Evolutionary conservation across 2,888 invertebrate species (phyloP).

Genomic region (Acronicta alni): DNA sequence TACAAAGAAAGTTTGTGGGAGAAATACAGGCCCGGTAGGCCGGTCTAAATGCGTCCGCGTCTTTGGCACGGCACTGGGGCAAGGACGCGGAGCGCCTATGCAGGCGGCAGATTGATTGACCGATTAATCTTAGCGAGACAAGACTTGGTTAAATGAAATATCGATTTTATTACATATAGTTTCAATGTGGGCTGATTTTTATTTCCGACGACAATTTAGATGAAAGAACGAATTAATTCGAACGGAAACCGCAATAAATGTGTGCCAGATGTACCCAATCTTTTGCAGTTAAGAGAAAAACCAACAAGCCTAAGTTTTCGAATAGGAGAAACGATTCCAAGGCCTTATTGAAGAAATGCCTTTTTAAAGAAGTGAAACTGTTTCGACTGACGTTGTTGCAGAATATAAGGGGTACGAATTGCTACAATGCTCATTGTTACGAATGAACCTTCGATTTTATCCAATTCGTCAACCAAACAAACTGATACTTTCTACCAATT

Average conservation of each 20-base stretch:
- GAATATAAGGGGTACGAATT: too few species aligned
- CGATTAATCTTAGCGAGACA: conserved; percentile 81
- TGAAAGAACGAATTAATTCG: conserved; percentile 14
- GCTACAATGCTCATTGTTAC: too few species aligned
- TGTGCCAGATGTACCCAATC: conserved; percentile 8
- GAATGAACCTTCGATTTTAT: too few species aligned
- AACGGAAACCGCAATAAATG: conserved; percentile 27
- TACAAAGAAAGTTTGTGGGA: conserved; percentile 76
- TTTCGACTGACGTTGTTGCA: too few species aligned
- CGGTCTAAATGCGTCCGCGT: conserved; percentile 81
- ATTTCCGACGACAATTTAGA: conserved; percentile 18
- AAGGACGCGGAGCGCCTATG: conserved; percentile 85
- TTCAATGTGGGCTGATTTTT: conserved; percentile 22
- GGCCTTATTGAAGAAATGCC: neutral
- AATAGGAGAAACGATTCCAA: neutral
- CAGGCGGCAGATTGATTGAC: conserved; percentile 83
- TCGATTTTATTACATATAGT: conserved; percentile 34
- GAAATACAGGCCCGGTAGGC: conserved; percentile 74
- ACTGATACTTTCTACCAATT: too few species aligned
- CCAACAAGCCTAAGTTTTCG: conserved; percentile 7
- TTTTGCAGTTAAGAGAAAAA: conserved; percentile 19
- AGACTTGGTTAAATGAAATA: conserved; percentile 55
- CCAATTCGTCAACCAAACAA: too few species aligned
- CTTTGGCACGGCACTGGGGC: conserved; percentile 86
- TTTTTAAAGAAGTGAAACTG: neutral